Evolutionary conservation across 2,797 vertebrate species (phyloP).

Genomic region (Bucorvus abyssinicus): DNA sequence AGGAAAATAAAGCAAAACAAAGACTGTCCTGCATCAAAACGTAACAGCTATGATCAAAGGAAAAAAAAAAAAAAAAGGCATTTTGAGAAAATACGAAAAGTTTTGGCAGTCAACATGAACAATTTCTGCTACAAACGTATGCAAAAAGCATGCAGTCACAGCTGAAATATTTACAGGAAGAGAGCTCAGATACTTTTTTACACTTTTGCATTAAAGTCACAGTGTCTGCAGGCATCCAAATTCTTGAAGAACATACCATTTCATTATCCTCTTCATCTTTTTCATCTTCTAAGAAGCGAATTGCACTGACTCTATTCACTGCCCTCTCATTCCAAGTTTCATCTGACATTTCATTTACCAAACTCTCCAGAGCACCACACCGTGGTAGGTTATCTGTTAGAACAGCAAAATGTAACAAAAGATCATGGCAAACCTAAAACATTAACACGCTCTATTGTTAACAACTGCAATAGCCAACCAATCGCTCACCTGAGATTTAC

Average conservation of each 20-base stretch:
- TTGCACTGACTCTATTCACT: slow-evolving; percentile 90
- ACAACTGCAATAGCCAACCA: neutral
- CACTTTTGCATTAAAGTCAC: neutral
- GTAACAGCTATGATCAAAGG: neutral
- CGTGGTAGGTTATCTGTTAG: slow-evolving; percentile 88
- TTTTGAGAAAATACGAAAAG: neutral
- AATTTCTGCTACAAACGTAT: neutral
- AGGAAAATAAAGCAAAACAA: slow-evolving; percentile 10
- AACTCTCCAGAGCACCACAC: slow-evolving; percentile 89
- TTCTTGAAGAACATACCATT: slow-evolving; percentile 78
- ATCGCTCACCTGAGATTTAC: neutral
- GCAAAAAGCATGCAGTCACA: neutral
- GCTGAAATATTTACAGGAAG: neutral
- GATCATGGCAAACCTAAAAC: neutral
- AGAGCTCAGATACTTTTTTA: neutral
- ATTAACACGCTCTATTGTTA: neutral
- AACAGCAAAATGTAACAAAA: neutral
- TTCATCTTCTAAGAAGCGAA: slow-evolving; percentile 92
- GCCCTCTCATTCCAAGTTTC: slow-evolving; percentile 89
- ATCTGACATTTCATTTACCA: slow-evolving; percentile 88
- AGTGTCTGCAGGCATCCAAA: neutral
- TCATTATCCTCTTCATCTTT: slow-evolving; percentile 88
- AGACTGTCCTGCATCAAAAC: neutral
- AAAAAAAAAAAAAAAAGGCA: neutral
- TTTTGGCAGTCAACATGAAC: neutral